Evolutionary conservation across 2,888 invertebrate genomes (phyloP).

Genomic region (Leptopilina syphax): DNA sequence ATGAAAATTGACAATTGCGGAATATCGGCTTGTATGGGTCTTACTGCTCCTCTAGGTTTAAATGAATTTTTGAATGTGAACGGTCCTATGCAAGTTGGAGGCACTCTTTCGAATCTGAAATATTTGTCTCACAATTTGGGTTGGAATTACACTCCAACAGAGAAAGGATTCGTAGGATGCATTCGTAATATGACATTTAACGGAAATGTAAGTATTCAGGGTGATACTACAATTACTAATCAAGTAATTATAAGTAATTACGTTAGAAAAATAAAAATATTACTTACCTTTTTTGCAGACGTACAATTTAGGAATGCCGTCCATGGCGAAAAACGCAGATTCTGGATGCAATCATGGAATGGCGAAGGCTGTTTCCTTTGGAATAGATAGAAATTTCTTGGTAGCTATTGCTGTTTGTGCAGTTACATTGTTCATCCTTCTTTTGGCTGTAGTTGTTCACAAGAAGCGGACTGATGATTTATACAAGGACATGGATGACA

Average conservation of each 20-base stretch:
- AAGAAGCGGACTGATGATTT: conserved; percentile 90
- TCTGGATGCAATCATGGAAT: conserved; percentile 86
- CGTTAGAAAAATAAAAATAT: neutral
- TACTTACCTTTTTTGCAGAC: conserved; percentile 78
- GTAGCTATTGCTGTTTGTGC: conserved; percentile 94
- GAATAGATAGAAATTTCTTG: conserved; percentile 91
- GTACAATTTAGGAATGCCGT: conserved; percentile 92
- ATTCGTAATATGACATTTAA: conserved; percentile 94
- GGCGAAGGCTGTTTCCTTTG: conserved; percentile 88
- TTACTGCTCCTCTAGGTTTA: conserved; percentile 84
- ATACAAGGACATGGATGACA: conserved; percentile 96
- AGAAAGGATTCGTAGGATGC: conserved; percentile 90
- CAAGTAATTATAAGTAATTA: too few species aligned
- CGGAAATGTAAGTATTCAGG: conserved; percentile 79
- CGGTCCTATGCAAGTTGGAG: conserved; percentile 92
- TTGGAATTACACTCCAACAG: conserved; percentile 85
- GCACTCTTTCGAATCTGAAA: conserved; percentile 83
- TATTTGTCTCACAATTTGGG: conserved; percentile 81
- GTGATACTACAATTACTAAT: too few species aligned
- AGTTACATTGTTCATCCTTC: conserved; percentile 87
- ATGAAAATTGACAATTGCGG: conserved; percentile 89
- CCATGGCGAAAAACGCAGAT: conserved; percentile 84
- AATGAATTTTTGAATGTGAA: conserved; percentile 90
- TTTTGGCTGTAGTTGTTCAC: conserved; percentile 95
- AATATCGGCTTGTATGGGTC: conserved; percentile 83